Base-by-base conservation (phyloP, 2,797 vertebrate genomes). In the Tragelaphus oryx region DNA sequence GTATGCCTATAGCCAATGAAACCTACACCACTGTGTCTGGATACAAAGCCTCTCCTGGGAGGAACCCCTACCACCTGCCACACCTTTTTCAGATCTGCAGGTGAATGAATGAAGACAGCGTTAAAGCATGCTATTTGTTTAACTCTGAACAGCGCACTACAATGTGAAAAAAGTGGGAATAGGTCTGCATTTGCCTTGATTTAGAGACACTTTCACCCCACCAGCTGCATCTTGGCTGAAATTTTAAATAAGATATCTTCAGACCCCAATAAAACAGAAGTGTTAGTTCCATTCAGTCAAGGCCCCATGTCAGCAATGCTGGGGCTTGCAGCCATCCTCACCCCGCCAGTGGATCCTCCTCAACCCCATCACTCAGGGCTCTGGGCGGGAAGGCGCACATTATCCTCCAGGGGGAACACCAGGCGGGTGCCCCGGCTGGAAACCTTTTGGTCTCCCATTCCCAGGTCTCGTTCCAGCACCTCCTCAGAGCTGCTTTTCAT, bases 321-420 rank as follows among this genome's bases (percentile, higher is more conserved):
- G 96, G 96, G 97, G 96, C 96, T 96, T 95, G 96, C 82, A 96
- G 95, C 97, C 97, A 96, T 97, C 97, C 96, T 98, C 96, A 97
- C 94, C 92, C 94, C 94, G 87, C 94, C 18, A 48, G 44, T 82
- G 96, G 95, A 95, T 68, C n/a, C 62, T 68, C 33, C 20, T 93
- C 90, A 46, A 94, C 87, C 85, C 89, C 90, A 90, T 95, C 50
- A 76, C 93, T 97, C 97, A 91, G 91, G 81, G 93, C 94, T 94
- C 96, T 80, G 79, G 94, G 82, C 2, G 10, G 37, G 52, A 54
- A 91, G 96, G 99, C 99, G 99, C 94, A 99, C 98, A 80, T 99
- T 99, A 97, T 99, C 99, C 98, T 99, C 99, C 74, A 99, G 98
- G 97, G 99, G 99, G 98, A 99, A 99, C 90, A 99, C 99, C 80